phyloP scores from a whole-genome alignment of 2,888 invertebrate species.

The Craniophora ligustri region DNA sequence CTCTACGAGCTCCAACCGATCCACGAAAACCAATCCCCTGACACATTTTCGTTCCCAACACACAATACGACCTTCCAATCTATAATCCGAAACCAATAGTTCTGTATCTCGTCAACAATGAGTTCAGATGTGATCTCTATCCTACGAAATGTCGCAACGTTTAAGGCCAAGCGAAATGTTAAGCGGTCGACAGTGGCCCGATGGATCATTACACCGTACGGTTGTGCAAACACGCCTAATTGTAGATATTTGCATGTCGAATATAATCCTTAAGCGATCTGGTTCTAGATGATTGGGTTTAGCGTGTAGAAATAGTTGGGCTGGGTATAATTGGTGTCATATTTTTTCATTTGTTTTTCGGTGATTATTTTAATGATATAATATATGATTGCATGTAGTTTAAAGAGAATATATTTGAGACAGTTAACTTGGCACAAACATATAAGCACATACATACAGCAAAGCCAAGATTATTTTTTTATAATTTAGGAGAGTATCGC shows the following conservation, averaged over 20 bases:
- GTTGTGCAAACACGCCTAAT: slow-evolving; percentile 58
- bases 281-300: slow-evolving; percentile 49
- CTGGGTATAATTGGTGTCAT: slow-evolving; percentile 7
- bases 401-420: too few species aligned
- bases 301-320: slow-evolving; percentile 28
- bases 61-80: slow-evolving; percentile 22
- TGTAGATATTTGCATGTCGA: slow-evolving; percentile 55
- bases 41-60: slow-evolving; percentile 1
- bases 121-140: slow-evolving; percentile 59
- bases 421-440: too few species aligned
- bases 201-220: slow-evolving; percentile 71
- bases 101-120: slow-evolving; percentile 55
- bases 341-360: slow-evolving; percentile 9
- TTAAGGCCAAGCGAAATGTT: slow-evolving; percentile 82
- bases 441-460: too few species aligned
- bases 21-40: slow-evolving; percentile 1
- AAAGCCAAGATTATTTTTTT: too few species aligned
- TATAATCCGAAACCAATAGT: slow-evolving; percentile 23
- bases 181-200: slow-evolving; percentile 74
- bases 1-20: not conserved
- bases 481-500: too few species aligned
- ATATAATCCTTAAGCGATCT: slow-evolving; percentile 54
- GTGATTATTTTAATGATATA: not conserved
- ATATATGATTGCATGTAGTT: not conserved
- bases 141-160: slow-evolving; percentile 67